Percentiles rank a stretch among this genome's conserved stretches.
phyloP scores from a whole-genome alignment of 2,797 vertebrate genomes.

The Enteromius afrohamiltoni region DNA sequence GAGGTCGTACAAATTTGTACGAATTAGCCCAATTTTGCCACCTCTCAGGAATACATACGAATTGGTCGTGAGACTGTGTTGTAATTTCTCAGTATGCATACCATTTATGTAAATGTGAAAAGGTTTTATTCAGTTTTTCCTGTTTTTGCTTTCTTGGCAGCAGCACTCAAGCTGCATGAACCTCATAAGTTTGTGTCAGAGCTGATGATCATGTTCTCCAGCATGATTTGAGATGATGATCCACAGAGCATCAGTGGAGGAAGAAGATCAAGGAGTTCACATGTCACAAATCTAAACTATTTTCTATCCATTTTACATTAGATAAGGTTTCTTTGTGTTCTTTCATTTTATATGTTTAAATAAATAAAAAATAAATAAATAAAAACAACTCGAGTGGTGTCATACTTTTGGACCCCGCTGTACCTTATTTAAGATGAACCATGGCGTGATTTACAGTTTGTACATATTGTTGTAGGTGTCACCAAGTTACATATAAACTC shows the following conservation, averaged over 20 bases:
- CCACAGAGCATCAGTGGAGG: background rate
- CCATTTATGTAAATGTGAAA: background rate
- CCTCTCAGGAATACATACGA: too few species aligned
- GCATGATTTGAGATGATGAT: constrained; percentile 2
- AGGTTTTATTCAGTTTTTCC: background rate
- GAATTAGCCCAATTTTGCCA: too few species aligned
- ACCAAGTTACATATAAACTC: constrained; percentile 10
- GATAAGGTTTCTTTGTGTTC: background rate
- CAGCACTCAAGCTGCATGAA: background rate
- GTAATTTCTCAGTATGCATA: background rate
- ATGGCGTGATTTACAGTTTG: constrained; percentile 5
- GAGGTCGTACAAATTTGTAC: too few species aligned
- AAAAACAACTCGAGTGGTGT: background rate
- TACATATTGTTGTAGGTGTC: constrained; percentile 1
- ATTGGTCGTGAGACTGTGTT: too few species aligned
- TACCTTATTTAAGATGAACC: background rate
- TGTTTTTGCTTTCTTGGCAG: background rate
- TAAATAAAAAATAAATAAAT: background rate
- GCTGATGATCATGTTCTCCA: background rate
- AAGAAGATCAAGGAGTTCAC: background rate
- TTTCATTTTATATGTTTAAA: background rate
- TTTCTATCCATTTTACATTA: background rate
- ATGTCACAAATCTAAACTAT: background rate
- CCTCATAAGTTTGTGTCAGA: background rate
- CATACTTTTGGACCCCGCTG: background rate